phyloP scores from a whole-genome alignment of 2,113 vertebrate genomes.

The Nothocercus nigrocapillus region DNA sequence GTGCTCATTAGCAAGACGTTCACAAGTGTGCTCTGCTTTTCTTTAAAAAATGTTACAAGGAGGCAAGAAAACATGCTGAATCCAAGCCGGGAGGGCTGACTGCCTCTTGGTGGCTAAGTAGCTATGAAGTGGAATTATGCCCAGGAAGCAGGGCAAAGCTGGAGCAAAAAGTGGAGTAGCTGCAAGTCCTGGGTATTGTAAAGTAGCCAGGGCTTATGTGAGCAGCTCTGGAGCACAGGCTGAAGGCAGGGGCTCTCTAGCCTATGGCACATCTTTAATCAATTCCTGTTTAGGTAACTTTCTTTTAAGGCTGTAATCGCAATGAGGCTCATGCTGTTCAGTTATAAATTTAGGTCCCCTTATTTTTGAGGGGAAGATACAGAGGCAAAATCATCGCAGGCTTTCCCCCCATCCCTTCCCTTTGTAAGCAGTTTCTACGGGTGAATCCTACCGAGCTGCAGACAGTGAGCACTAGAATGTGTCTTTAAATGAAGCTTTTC shows the following conservation, averaged over 20 bases:
- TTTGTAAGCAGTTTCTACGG: not conserved
- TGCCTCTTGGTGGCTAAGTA: not conserved
- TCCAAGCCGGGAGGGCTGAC: not conserved
- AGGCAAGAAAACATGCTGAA: conserved; percentile 23
- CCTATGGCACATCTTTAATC: not conserved
- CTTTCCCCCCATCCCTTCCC: not conserved
- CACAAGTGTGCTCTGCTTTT: conserved; percentile 6
- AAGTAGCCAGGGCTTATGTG: fast-evolving
- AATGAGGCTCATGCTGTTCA: not conserved
- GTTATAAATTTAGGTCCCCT: not conserved
- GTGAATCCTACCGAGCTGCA: not conserved
- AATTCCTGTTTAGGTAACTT: not conserved
- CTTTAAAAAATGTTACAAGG: not conserved
- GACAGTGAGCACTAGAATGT: not conserved
- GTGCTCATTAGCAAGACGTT: not conserved
- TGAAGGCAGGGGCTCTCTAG: not conserved
- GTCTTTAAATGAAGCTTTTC: not conserved
- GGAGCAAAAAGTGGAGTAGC: not conserved
- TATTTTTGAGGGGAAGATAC: not conserved
- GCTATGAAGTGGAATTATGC: not conserved
- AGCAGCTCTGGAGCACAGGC: not conserved
- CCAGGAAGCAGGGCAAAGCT: not conserved
- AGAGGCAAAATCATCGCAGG: not conserved
- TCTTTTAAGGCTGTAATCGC: conserved; percentile 37
- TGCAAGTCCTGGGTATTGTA: not conserved